phyloP scores from a whole-genome alignment of 2,888 invertebrate genomes.

The Ochropleura leucogaster region DNA sequence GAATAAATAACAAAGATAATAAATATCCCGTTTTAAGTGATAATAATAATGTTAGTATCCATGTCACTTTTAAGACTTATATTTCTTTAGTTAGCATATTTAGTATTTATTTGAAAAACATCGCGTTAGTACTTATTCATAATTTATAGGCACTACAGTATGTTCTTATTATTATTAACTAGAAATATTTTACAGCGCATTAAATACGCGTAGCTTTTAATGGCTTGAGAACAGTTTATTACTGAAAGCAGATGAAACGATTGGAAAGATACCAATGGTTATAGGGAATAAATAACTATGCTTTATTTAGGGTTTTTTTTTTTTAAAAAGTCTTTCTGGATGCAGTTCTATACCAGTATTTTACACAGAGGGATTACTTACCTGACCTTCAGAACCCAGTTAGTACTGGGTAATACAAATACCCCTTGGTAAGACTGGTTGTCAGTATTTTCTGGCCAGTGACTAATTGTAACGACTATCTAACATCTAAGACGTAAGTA shows the following conservation, averaged over 20 bases:
- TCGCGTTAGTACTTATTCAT: not conserved
- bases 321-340: too few species aligned
- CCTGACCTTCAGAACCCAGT: too few species aligned
- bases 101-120: not conserved
- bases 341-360: too few species aligned
- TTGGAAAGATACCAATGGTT: not conserved
- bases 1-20: too few species aligned
- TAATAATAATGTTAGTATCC: too few species aligned
- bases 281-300: not conserved
- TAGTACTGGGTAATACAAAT: too few species aligned
- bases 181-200: constrained; percentile 6
- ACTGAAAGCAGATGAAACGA: not conserved
- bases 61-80: not conserved
- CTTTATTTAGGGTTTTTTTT: not conserved
- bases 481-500: too few species aligned
- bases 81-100: not conserved
- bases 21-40: too few species aligned
- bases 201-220: constrained; percentile 12
- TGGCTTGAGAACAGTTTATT: not conserved
- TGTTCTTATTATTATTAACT: constrained; percentile 1
- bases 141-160: not conserved
- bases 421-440: too few species aligned
- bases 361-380: too few species aligned
- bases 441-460: too few species aligned
- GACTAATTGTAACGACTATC: too few species aligned